phyloP scores from a whole-genome alignment of 2,797 vertebrate genomes.

The Pelochelys cantorii region DNA sequence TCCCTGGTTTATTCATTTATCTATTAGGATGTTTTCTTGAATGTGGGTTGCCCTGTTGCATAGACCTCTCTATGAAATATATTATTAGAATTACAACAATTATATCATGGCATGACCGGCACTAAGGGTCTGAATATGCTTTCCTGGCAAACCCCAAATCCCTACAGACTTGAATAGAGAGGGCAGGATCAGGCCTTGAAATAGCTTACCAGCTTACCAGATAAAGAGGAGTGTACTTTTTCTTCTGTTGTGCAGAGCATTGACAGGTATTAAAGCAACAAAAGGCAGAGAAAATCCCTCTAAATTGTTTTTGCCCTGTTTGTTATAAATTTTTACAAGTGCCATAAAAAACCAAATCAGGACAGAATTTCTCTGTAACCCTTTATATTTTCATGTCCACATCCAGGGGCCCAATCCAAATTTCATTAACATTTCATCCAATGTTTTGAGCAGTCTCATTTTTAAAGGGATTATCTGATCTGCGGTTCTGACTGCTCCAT shows the following conservation, averaged over 20 bases:
- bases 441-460: slow-evolving; percentile 19
- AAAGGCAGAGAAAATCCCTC: not conserved
- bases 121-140: not conserved
- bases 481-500: not conserved
- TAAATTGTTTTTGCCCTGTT: not conserved
- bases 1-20: slow-evolving; percentile 21
- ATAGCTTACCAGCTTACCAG: not conserved
- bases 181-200: not conserved
- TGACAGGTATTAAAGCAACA: not conserved
- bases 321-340: not conserved
- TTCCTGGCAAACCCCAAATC: not conserved
- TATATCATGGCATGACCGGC: not conserved
- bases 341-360: not conserved
- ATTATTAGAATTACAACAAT: not conserved
- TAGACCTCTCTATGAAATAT: not conserved
- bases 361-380: not conserved
- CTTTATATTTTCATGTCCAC: not conserved
- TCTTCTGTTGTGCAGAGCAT: not conserved
- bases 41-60: not conserved
- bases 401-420: not conserved
- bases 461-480: not conserved
- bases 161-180: accelerated
- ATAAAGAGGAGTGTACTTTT: not conserved
- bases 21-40: slow-evolving; percentile 33
- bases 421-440: not conserved